Conservation (phyloP, 2,113 vertebrate species). For the Eptesicus fuscus region DNA sequence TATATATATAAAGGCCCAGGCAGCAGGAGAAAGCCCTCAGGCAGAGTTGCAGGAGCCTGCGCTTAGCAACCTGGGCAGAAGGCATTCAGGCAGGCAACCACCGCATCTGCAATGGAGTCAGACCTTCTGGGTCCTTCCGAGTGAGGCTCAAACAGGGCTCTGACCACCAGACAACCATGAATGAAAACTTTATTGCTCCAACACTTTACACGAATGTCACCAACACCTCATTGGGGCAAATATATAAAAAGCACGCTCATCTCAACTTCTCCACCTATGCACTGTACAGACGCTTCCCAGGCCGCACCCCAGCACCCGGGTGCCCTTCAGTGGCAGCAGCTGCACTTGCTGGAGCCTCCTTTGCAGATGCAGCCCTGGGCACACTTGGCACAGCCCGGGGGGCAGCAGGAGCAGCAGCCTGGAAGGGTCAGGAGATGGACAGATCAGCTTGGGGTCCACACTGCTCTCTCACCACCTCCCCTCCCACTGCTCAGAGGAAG, state of each 20-base stretch:
- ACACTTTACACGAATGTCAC: conserved; percentile 28
- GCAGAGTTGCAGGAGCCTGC: not conserved
- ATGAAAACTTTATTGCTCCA: conserved; percentile 62
- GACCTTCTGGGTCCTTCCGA: not conserved
- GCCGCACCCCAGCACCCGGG: not conserved
- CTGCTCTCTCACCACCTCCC: not conserved
- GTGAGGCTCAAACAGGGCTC: not conserved
- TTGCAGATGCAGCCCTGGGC: conserved; percentile 94
- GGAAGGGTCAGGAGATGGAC: not conserved
- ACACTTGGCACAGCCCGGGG: conserved; percentile 91
- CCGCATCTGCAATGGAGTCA: not conserved
- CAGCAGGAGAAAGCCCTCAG: not conserved
- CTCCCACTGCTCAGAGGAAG: not conserved
- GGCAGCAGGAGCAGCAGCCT: conserved; percentile 96
- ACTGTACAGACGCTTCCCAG: not conserved
- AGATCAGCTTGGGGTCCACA: not conserved
- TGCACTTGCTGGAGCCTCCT: conserved; percentile 85
- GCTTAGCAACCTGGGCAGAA: not conserved
- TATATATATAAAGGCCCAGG: too few species aligned
- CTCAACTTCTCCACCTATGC: not conserved
- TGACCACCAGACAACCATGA: conserved; percentile 1
- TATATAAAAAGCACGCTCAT: conserved; percentile 67
- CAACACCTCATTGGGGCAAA: not conserved
- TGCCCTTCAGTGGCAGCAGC: conserved; percentile 88
- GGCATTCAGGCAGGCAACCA: not conserved